Conservation (phyloP, 2,888 invertebrate genomes). For the Drosophila limbata region DNA sequence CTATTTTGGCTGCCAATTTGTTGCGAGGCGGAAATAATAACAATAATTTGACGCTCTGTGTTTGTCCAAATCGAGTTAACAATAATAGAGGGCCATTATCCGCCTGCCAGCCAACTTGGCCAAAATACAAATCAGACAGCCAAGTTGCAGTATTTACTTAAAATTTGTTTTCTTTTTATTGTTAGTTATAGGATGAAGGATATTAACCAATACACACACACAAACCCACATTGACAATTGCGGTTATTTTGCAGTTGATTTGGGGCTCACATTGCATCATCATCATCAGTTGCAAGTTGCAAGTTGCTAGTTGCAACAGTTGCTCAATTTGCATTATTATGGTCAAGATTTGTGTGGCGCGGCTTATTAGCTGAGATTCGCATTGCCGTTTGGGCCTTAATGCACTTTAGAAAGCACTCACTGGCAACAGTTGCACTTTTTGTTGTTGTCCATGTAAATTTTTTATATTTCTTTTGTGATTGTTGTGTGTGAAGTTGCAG, state of each 20-base stretch:
- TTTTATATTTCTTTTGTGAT: constrained; percentile 6
- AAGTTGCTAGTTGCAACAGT: constrained; percentile 45
- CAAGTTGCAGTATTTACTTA: constrained; percentile 17
- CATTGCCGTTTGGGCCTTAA: constrained; percentile 29
- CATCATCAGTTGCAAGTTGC: constrained; percentile 16
- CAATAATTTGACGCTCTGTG: constrained; percentile 74
- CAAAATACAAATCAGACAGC: constrained; percentile 47
- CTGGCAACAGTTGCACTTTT: constrained; percentile 10
- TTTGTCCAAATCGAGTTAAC: constrained; percentile 81
- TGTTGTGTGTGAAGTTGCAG: constrained; percentile 12
- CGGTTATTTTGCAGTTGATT: constrained; percentile 57
- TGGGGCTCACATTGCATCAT: constrained; percentile 60
- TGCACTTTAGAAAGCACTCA: constrained; percentile 67
- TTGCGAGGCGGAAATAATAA: constrained; percentile 71
- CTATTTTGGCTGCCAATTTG: constrained; percentile 65
- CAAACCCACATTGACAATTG: constrained; percentile 33
- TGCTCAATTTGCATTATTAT: constrained; percentile 78
- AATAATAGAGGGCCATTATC: constrained; percentile 67
- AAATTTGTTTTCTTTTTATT: constrained; percentile 19
- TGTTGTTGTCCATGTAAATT: constrained; percentile 1
- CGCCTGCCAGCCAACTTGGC: constrained; percentile 50
- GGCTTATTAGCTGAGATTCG: constrained; percentile 67
- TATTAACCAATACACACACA: constrained; percentile 25
- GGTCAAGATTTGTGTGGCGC: constrained; percentile 55
- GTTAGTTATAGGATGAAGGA: constrained; percentile 17